Evolutionary conservation across 2,113 vertebrate genomes (phyloP).

Genomic region (Phaethon lepturus): DNA sequence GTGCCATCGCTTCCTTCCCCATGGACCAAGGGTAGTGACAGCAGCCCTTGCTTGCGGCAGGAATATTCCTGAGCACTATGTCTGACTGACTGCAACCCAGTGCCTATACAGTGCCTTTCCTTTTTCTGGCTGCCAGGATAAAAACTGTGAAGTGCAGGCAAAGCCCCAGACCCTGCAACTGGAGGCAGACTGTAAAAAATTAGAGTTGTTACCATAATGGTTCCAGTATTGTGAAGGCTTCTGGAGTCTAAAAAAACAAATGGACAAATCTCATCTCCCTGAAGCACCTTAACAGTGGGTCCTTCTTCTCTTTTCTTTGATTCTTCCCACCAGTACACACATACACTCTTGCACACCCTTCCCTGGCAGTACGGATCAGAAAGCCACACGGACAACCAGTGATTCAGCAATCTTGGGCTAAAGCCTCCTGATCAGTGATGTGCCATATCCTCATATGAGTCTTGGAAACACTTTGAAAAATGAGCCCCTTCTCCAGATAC

Average conservation of each 20-base stretch:
- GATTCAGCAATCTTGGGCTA: background rate
- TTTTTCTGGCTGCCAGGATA: background rate
- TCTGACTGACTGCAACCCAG: background rate
- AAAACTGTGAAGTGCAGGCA: background rate
- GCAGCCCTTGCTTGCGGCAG: background rate
- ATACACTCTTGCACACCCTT: too few species aligned
- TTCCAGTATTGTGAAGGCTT: background rate
- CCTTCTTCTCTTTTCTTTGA: background rate
- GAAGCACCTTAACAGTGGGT: background rate
- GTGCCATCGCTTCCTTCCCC: fast-evolving
- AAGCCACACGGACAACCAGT: background rate
- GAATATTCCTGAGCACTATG: background rate
- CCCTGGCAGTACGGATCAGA: background rate
- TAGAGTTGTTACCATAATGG: background rate
- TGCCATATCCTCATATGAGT: fast-evolving
- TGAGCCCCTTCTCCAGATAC: background rate
- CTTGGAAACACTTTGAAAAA: slow-evolving; percentile 13
- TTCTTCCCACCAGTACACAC: background rate
- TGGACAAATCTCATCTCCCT: background rate
- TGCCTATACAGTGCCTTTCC: background rate
- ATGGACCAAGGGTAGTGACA: background rate
- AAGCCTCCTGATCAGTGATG: background rate
- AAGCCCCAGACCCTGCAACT: background rate
- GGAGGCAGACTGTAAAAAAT: background rate
- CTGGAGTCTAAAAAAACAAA: background rate